These are phyloP conservation scores for Brachyalestes nurse DNA, from an alignment of 2,797 vertebrate species.

Conservation along the genomic window DNA sequence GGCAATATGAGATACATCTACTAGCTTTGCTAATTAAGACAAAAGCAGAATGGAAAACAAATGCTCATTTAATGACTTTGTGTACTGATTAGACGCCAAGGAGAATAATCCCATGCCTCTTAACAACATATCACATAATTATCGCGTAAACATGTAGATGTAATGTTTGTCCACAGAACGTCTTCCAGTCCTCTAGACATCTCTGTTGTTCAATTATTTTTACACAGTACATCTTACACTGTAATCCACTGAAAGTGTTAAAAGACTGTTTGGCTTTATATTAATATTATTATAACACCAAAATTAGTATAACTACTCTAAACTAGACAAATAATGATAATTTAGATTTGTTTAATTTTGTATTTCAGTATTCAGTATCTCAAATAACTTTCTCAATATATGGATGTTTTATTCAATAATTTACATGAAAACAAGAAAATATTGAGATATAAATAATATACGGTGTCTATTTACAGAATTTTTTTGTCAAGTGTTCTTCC, in stretches of 20 bases:
- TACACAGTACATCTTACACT: neutral
- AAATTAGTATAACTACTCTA: too few relatives aligned
- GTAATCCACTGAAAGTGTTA: neutral
- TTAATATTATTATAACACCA: too few relatives aligned
- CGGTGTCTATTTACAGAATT: too few relatives aligned
- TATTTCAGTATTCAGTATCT: too few relatives aligned
- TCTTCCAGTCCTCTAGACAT: neutral
- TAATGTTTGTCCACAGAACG: slow-evolving; percentile 19
- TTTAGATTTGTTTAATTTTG: too few relatives aligned
- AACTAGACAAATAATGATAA: too few relatives aligned
- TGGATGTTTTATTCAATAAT: too few relatives aligned
- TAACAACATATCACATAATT: slow-evolving; percentile 7
- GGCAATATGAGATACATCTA: slow-evolving; percentile 3
- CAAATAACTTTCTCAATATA: too few relatives aligned
- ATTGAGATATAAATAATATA: too few relatives aligned
- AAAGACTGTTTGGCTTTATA: too few relatives aligned
- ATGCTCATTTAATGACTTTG: slow-evolving; percentile 49
- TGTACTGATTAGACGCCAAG: slow-evolving; percentile 38
- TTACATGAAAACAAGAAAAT: too few relatives aligned
- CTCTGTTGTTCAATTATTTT: neutral
- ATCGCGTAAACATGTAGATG: slow-evolving; percentile 44
- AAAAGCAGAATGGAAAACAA: slow-evolving; percentile 38
- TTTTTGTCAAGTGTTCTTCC: too few relatives aligned
- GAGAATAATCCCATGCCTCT: neutral
- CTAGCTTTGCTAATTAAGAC: slow-evolving; percentile 25